These are phyloP conservation scores for Heliconius himera DNA, from an alignment of 1,140 invertebrate species.

Conservation along the genomic window DNA sequence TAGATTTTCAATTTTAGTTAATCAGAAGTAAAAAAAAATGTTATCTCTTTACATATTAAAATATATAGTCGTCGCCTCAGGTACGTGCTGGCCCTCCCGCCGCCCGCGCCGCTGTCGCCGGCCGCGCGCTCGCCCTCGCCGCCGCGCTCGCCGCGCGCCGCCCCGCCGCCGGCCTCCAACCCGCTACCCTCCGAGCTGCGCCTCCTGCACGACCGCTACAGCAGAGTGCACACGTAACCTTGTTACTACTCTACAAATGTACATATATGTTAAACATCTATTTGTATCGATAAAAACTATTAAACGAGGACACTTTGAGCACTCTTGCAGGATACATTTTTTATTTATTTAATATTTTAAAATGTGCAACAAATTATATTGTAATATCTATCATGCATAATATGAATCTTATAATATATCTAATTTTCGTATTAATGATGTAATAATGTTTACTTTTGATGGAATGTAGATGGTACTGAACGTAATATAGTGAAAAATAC, in stretches of 20 bases:
- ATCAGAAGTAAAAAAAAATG: too few species aligned
- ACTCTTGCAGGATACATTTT: background rate
- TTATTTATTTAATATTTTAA: background rate
- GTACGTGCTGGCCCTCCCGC: conserved; percentile 73
- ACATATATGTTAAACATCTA: background rate
- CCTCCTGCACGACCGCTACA: conserved; percentile 61
- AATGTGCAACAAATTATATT: too few species aligned
- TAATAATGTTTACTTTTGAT: background rate
- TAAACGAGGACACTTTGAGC: background rate
- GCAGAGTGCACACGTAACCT: conserved; percentile 67
- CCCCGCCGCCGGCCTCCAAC: conserved; percentile 81
- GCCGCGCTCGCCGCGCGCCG: conserved; percentile 70
- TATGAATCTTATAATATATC: too few species aligned
- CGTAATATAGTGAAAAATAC: background rate
- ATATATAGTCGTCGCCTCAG: conserved; percentile 42
- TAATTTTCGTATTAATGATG: too few species aligned
- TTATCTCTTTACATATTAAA: too few species aligned
- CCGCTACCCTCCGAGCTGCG: conserved; percentile 68
- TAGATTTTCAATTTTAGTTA: too few species aligned
- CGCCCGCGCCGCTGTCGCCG: conserved; percentile 78
- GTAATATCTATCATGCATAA: too few species aligned
- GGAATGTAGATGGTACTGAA: background rate
- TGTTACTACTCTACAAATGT: background rate
- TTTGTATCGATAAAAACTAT: background rate
- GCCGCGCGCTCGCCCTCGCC: conserved; percentile 68